These are phyloP conservation scores for Columba livia DNA, from an alignment of 2,113 vertebrate species.

Conservation along the genomic window DNA sequence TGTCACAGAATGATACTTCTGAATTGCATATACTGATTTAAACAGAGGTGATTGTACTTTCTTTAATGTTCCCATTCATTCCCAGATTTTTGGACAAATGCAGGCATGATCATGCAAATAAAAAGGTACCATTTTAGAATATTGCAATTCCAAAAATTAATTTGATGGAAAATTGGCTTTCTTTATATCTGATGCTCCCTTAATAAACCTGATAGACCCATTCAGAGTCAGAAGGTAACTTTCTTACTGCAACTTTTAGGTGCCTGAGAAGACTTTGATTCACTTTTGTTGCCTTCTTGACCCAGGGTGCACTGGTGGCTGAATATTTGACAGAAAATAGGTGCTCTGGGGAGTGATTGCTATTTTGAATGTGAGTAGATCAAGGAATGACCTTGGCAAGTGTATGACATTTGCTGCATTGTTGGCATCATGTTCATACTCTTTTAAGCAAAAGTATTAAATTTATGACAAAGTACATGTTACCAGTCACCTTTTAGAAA, in stretches of 20 bases:
- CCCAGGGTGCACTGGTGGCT: neutral
- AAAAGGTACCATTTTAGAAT: neutral
- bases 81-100: constrained; percentile 33
- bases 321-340: neutral
- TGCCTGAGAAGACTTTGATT: neutral
- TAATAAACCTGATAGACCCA: neutral
- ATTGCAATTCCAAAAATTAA: constrained; percentile 18
- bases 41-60: constrained; percentile 8
- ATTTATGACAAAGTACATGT: neutral
- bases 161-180: constrained; percentile 6
- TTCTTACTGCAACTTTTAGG: constrained; percentile 3
- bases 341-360: neutral
- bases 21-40: constrained; percentile 36
- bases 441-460: neutral
- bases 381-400: neutral
- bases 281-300: neutral
- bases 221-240: constrained; percentile 21
- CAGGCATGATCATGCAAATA: constrained; percentile 39
- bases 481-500: neutral
- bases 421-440: neutral
- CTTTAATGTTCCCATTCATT: constrained; percentile 30
- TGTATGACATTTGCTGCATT: neutral
- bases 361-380: neutral
- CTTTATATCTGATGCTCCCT: neutral
- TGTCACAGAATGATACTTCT: constrained; percentile 45